A percentile compares a stretch with the other conserved stretches of the same genome.
Conservation (phyloP, 2,888 invertebrate genomes). For the Drosophila maculinotata region DNA sequence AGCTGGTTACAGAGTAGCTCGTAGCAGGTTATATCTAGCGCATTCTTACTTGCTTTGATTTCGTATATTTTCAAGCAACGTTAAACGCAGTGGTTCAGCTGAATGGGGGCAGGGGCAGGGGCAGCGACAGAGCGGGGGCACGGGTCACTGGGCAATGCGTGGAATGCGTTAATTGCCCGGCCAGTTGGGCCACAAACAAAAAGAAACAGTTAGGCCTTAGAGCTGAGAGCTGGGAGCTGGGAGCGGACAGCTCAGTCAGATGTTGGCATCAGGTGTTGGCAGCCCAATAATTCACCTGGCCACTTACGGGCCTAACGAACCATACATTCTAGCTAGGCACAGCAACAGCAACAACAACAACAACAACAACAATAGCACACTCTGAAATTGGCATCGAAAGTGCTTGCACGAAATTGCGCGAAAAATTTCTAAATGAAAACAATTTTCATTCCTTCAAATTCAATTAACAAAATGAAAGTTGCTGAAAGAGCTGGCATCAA, state of each 20-base stretch:
- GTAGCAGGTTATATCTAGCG: too few species aligned
- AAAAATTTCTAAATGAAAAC: slow-evolving; percentile 69
- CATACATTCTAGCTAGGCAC: slow-evolving; percentile 54
- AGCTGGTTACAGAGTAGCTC: neutral
- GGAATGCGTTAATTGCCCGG: slow-evolving; percentile 76
- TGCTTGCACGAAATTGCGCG: slow-evolving; percentile 47
- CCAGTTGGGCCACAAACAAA: slow-evolving; percentile 56
- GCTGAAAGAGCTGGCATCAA: slow-evolving; percentile 32
- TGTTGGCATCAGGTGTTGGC: slow-evolving; percentile 54
- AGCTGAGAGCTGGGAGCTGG: slow-evolving; percentile 33
- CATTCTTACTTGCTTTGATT: neutral
- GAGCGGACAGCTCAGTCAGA: slow-evolving; percentile 31
- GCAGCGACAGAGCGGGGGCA: slow-evolving; percentile 4
- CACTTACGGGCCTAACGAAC: slow-evolving; percentile 54
- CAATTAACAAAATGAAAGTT: slow-evolving; percentile 76
- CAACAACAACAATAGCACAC: slow-evolving; percentile 3
- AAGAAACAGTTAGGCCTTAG: neutral
- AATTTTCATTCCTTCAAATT: slow-evolving; percentile 44
- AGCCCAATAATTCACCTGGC: slow-evolving; percentile 52
- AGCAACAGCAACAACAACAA: slow-evolving; percentile 23
- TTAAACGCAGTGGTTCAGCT: neutral
- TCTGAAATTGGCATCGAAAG: slow-evolving; percentile 50
- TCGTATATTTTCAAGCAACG: slow-evolving; percentile 9
- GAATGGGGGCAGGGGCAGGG: neutral
- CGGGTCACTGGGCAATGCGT: slow-evolving; percentile 59